A percentile compares a stretch with the other conserved stretches of the same genome.
Evolutionary conservation across 2,797 vertebrate genomes (phyloP).

Genomic region (Phoeniculus purpureus): DNA sequence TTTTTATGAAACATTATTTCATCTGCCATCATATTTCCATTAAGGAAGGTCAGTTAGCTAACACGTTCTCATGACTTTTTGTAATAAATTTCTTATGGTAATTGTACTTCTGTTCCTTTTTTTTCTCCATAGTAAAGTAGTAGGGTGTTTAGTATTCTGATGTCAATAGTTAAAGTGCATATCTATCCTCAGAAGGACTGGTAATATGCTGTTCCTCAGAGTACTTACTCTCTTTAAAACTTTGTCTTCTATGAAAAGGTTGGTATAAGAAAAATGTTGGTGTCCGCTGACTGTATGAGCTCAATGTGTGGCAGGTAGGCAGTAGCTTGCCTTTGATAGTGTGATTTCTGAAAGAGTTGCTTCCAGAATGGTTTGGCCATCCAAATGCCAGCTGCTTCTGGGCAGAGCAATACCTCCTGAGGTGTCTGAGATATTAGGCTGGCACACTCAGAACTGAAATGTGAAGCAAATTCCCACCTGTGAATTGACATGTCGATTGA

Average conservation of each 20-base stretch:
- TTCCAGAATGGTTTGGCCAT: background rate
- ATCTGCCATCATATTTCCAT: conserved; percentile 7
- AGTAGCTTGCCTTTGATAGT: background rate
- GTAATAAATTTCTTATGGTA: background rate
- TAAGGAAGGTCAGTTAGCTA: background rate
- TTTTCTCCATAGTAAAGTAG: background rate
- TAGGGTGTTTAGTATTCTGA: background rate
- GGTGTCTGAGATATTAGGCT: background rate
- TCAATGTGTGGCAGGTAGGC: background rate
- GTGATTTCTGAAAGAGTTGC: background rate
- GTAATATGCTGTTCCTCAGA: background rate
- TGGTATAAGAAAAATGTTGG: background rate
- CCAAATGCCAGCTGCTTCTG: background rate
- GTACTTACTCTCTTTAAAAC: background rate
- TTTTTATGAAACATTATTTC: conserved; percentile 34
- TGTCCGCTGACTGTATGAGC: background rate
- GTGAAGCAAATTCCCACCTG: too few species aligned
- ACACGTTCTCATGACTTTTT: background rate
- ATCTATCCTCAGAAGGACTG: background rate
- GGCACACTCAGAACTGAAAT: too few species aligned
- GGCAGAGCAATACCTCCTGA: background rate
- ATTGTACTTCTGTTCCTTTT: background rate
- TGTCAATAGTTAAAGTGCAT: background rate
- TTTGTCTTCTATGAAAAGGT: background rate
- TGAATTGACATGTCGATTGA: background rate